phyloP scores from a whole-genome alignment of 2,113 vertebrate genomes.

The Plestiodon gilberti region DNA sequence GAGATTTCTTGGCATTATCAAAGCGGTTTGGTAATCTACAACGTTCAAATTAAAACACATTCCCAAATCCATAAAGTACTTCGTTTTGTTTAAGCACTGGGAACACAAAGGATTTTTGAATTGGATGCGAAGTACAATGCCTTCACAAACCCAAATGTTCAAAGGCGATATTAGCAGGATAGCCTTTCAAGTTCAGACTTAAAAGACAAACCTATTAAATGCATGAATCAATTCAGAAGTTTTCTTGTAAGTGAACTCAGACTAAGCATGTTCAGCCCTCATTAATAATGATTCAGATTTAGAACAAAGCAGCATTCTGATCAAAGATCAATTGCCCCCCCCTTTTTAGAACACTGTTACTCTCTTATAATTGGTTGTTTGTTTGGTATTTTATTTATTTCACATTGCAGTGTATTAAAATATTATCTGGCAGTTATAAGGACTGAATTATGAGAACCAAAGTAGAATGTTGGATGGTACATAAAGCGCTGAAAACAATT shows the following conservation, averaged over 20 bases:
- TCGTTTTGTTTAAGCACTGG: conserved; percentile 40
- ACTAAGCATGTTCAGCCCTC: not conserved
- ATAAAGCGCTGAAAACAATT: accelerated
- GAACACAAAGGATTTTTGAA: conserved; percentile 39
- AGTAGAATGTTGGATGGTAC: not conserved
- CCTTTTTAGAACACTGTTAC: not conserved
- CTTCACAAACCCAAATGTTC: conserved; percentile 43
- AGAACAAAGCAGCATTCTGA: not conserved
- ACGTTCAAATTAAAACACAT: conserved; percentile 53
- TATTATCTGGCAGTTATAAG: accelerated
- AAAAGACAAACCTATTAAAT: conserved; percentile 48
- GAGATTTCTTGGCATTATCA: conserved; percentile 37
- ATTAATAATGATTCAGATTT: conserved; percentile 1
- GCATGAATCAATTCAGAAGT: conserved; percentile 21
- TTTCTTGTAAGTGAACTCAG: not conserved
- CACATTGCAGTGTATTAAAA: not conserved
- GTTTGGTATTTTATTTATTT: not conserved
- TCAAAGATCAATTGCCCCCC: not conserved
- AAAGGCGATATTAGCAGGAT: conserved; percentile 52
- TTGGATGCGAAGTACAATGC: conserved; percentile 35
- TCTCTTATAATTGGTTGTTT: not conserved
- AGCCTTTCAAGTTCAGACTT: conserved; percentile 53
- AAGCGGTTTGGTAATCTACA: conserved; percentile 48
- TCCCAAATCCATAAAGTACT: conserved; percentile 28
- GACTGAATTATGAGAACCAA: not conserved